Conservation (phyloP, 1,140 invertebrate genomes). For the Pygmarrhopalites habei region DNA sequence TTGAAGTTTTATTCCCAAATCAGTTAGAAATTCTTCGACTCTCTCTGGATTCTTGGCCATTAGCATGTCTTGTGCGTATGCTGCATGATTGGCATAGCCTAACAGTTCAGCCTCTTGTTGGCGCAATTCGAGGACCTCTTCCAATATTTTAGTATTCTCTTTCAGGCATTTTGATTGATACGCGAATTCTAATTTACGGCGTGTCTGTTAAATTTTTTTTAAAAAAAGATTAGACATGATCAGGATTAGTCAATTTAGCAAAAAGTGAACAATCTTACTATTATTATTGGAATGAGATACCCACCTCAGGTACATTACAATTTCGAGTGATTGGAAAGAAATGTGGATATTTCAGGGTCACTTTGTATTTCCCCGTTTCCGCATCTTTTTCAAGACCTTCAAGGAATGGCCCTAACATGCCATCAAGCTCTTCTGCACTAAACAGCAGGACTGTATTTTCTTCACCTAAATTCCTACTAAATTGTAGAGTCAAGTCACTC, state of each 20-base stretch:
- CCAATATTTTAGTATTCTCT: slow-evolving; percentile 49
- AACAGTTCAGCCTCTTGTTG: slow-evolving; percentile 48
- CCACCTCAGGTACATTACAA: slow-evolving; percentile 45
- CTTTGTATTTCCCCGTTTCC: slow-evolving; percentile 45
- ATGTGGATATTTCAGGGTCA: slow-evolving; percentile 52
- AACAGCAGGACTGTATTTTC: slow-evolving; percentile 50
- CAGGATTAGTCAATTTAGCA: no score
- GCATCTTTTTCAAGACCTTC: slow-evolving; percentile 46
- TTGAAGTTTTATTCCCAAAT: slow-evolving; percentile 47
- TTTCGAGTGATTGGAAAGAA: slow-evolving; percentile 52
- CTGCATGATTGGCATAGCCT: slow-evolving; percentile 49
- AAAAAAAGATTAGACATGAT: no score
- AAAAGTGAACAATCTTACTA: no score
- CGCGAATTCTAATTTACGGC: slow-evolving; percentile 46
- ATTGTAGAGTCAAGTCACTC: slow-evolving; percentile 49
- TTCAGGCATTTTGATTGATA: slow-evolving; percentile 50
- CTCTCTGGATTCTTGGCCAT: slow-evolving; percentile 50
- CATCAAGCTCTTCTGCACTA: slow-evolving; percentile 47
- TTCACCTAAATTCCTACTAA: slow-evolving; percentile 47
- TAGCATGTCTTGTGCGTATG: slow-evolving; percentile 48
- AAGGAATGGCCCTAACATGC: slow-evolving; percentile 47
- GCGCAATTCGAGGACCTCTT: slow-evolving; percentile 49
- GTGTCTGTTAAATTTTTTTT: no score
- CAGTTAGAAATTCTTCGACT: slow-evolving; percentile 47
- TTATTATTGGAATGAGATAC: no score